Base-by-base conservation (phyloP, 1,140 invertebrate genomes). In the Euschistus heros region DNA sequence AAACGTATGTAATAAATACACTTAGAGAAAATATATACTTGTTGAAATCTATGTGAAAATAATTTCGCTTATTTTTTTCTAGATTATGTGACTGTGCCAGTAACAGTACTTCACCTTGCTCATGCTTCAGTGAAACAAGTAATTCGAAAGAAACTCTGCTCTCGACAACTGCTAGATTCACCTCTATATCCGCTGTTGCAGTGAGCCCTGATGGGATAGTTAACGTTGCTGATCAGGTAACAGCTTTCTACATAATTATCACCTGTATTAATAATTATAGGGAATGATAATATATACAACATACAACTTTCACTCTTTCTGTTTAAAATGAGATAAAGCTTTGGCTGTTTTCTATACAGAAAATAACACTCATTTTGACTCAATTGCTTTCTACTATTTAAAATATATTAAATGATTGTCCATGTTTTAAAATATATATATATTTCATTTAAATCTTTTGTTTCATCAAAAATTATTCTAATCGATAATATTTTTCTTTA, bases 191-290 rank as follows among this genome's bases (percentile, higher is more conserved):
- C 7, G 92, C 93, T 3, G 81, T 98, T 8, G 87, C 92, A 2
- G 91, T 97, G 2, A 91, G 93, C 15, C 93, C 94, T 44, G 93
- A 97, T 75, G 92, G 93, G 0, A 87, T 94, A 30, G 78, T 98
- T 4, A 92, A 97, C 76, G 86, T 97, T 27, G 91, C 93, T 18
- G 95, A 98, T 77, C 94, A 84, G 81, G 73, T 85, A 65, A 89
- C 85, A 1, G 77, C 95, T 90, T 93, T 0, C 76, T 97, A 15
- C 86, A 93, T 70, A 91, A 93, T 57, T 92, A 93, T 74, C 75
- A 97, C 63, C 93, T 37, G 3, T 30, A 30, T 30, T 37, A 6
- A 37, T 37, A 6, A 10, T 13, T 10, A 37, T 37, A 37, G 33
- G 13, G n/a, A n/a, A n/a, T n/a, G n/a, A n/a, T n/a, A n/a, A n/a